Evolutionary conservation across 2,797 vertebrate species (phyloP).

Genomic region (Simalia tracyae): DNA sequence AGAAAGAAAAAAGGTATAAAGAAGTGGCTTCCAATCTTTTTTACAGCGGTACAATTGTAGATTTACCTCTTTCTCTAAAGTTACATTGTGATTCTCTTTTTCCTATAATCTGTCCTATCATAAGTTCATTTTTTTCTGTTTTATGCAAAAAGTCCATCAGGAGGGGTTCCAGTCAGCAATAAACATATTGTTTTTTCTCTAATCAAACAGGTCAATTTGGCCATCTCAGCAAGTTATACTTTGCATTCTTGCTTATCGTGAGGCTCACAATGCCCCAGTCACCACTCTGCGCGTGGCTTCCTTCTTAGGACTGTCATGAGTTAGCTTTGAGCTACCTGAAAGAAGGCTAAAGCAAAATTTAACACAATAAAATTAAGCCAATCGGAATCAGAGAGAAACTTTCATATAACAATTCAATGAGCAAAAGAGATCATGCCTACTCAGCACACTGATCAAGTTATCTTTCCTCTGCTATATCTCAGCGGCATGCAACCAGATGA

Average conservation of each 20-base stretch:
- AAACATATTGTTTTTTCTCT: not conserved
- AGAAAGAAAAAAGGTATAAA: not conserved
- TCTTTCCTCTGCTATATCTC: not conserved
- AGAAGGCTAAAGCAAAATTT: not conserved
- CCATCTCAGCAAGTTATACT: not conserved
- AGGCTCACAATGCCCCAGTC: not conserved
- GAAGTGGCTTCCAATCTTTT: not conserved
- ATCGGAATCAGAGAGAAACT: not conserved
- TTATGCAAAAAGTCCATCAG: not conserved
- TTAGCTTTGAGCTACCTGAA: not conserved
- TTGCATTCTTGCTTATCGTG: not conserved
- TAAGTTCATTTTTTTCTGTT: not conserved
- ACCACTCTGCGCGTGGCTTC: not conserved
- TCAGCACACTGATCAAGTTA: not conserved
- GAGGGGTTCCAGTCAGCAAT: not conserved
- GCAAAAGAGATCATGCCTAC: not conserved
- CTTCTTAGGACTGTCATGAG: not conserved
- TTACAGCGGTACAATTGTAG: not conserved
- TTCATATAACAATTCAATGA: not conserved
- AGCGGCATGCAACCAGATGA: not conserved
- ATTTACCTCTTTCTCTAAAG: not conserved
- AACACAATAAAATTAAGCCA: not conserved
- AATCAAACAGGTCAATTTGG: not conserved
- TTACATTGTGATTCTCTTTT: not conserved
- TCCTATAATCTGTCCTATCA: not conserved